phyloP scores from a whole-genome alignment of 2,797 vertebrate species.

The Linurgus olivaceus region DNA sequence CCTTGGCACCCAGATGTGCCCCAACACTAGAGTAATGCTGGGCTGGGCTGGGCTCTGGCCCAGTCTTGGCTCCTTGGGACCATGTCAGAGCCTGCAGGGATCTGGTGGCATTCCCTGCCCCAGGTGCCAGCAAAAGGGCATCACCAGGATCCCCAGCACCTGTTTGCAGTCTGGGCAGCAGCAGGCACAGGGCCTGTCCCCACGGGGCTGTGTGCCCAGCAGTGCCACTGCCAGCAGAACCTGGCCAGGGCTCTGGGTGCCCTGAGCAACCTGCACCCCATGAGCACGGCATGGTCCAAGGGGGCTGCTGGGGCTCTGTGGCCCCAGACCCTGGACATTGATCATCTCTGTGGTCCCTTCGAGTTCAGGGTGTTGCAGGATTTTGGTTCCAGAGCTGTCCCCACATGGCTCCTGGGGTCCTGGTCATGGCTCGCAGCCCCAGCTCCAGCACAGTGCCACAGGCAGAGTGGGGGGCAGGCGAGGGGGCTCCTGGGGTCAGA shows the following conservation, averaged over 20 bases:
- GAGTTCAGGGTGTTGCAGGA: fast-evolving
- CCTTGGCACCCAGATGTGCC: not conserved
- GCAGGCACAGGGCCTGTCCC: fast-evolving
- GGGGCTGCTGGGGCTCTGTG: not conserved
- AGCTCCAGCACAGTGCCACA: fast-evolving
- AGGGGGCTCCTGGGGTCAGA: not conserved
- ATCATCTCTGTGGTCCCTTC: not conserved
- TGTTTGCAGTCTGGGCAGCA: fast-evolving
- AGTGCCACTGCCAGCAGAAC: not conserved
- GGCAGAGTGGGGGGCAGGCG: fast-evolving
- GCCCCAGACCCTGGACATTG: fast-evolving
- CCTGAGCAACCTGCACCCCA: too few species aligned
- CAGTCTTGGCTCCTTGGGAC: fast-evolving
- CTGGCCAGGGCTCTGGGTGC: not conserved
- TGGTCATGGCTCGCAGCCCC: fast-evolving
- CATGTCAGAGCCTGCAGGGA: fast-evolving
- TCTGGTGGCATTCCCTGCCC: not conserved
- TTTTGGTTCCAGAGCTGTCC: not conserved
- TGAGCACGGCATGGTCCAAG: fast-evolving
- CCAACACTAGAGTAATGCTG: fast-evolving
- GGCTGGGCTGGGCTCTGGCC: not conserved
- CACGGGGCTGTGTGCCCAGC: fast-evolving
- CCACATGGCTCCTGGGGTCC: fast-evolving
- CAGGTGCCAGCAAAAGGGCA: not conserved
- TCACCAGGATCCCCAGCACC: not conserved